Percentiles rank a stretch among this genome's conserved stretches.
These are phyloP conservation scores for Brachionus plicatilis DNA, from an alignment of 1,140 invertebrate genomes.

Conservation along the genomic window DNA sequence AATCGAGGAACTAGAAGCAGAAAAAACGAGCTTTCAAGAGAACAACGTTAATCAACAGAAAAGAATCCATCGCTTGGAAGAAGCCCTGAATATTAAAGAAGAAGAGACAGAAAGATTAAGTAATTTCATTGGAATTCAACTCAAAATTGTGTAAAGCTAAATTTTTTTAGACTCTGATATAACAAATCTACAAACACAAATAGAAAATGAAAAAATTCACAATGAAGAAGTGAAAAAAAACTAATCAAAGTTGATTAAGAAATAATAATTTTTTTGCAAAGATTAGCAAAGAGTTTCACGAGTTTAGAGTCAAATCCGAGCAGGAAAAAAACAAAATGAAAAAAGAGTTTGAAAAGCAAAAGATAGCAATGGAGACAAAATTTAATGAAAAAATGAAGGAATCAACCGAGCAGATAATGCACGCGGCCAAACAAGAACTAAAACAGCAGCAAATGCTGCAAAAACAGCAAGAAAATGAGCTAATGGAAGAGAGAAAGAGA, in stretches of 20 bases:
- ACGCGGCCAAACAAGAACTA: constrained; percentile 41
- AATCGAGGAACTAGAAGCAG: constrained; percentile 45
- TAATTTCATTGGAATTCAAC: constrained; percentile 36
- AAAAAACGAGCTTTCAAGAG: constrained; percentile 41
- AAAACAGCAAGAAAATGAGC: constrained; percentile 43
- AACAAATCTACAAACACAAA: constrained; percentile 42
- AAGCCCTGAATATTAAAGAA: constrained; percentile 46
- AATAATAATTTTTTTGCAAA: constrained; percentile 39
- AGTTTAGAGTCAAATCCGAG: constrained; percentile 42
- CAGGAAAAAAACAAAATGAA: constrained; percentile 44
- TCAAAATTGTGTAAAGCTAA: neutral
- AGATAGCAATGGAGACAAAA: constrained; percentile 45
- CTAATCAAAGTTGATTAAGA: neutral
- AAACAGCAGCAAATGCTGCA: constrained; percentile 40
- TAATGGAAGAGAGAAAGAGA: constrained; percentile 46
- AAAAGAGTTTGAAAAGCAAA: constrained; percentile 46
- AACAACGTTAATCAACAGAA: constrained; percentile 44
- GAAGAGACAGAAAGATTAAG: constrained; percentile 46
- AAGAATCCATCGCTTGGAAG: constrained; percentile 45
- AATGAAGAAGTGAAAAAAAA: constrained; percentile 43
- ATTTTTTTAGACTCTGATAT: constrained; percentile 42
- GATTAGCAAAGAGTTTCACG: constrained; percentile 45
- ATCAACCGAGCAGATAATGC: constrained; percentile 42
- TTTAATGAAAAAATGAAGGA: constrained; percentile 44
- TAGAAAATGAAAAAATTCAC: constrained; percentile 44